Evolutionary conservation across 2,888 invertebrate species (phyloP), one percentile per base, ranked within the genome.

Genomic region (Heteropelma amictum): DNA sequence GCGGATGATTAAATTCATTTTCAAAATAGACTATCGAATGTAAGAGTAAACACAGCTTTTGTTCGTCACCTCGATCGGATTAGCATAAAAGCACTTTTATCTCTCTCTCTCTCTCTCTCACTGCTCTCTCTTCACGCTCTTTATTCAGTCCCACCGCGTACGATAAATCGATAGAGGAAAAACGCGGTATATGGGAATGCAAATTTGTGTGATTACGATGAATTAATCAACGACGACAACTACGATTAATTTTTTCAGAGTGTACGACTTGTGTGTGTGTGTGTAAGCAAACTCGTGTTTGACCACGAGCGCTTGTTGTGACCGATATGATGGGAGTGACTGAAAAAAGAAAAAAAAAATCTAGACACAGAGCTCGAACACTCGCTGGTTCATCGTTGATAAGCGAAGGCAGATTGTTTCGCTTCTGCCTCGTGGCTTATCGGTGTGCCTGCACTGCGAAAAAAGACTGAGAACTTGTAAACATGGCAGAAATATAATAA

Each of bases 401-500:
- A 75, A 75, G 61, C 75, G 42, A 33, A 38, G 17, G 61, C 65
- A 67, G 71, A 75, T 75, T 75, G 71, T 75, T 71, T 71, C 71
- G 65, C 54, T 67, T 26, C 12, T 47, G 61, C 40, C 58, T 58
- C 23, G 42, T 7, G 56, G 35, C 49, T 58, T 68, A 68, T 68
- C 68, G 58, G 49, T 21, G 49, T 49, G 68, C 21, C 10, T 49
- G 68, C 49, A 58, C 58, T 30, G 58, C 38, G 10, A 21, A 38
- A 8, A 35, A 26, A 17, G n/a, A 42, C 40, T 28, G 5, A 56
- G 23, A 21, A 14, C 1, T 45, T 42, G 45, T 17, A 47, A 17
- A 67, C 47, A 58, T 54, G 30, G 40, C 47, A 35, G 33, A 30
- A 14, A 61, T 64, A 40, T 53, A 58, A 47, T 58, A 56, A 54